These are phyloP conservation scores for Bryconaethiops microstoma DNA, from an alignment of 2,797 vertebrate genomes.

Conservation along the genomic window DNA sequence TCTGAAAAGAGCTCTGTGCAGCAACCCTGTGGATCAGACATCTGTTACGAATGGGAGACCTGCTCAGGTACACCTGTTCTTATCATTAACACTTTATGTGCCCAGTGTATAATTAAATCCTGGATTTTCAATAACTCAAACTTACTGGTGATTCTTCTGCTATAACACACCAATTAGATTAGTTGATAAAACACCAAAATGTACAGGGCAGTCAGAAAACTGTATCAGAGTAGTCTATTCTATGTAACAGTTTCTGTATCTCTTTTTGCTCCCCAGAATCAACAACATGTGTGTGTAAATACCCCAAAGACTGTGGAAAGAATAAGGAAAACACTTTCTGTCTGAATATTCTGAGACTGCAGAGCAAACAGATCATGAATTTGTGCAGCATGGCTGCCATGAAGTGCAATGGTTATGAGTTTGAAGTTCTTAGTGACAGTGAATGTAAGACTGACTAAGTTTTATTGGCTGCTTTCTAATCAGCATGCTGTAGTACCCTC, in stretches of 20 bases:
- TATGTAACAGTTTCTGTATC: not conserved
- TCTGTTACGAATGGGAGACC: constrained; percentile 90
- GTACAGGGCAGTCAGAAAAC: too few relatives aligned
- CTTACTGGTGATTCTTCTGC: too few relatives aligned
- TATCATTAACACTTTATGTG: not conserved
- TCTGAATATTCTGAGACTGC: constrained; percentile 61
- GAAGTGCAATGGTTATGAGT: constrained; percentile 66
- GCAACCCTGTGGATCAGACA: constrained; percentile 80
- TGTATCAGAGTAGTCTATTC: not conserved
- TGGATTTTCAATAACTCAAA: too few relatives aligned
- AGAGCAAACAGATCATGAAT: constrained; percentile 62
- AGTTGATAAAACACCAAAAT: too few relatives aligned
- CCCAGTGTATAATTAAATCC: too few relatives aligned
- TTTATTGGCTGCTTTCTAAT: not conserved
- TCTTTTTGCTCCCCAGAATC: constrained; percentile 61
- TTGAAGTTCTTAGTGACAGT: constrained; percentile 68
- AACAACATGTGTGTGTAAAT: constrained; percentile 69
- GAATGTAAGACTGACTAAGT: constrained; percentile 59
- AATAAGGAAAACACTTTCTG: constrained; percentile 65
- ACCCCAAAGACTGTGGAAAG: constrained; percentile 64
- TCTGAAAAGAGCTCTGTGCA: constrained; percentile 77
- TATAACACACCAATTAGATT: too few relatives aligned
- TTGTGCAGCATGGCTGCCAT: constrained; percentile 74
- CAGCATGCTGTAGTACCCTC: too few relatives aligned
- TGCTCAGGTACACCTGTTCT: constrained; percentile 79